Conservation (phyloP, 53 echinoderm and acorn worm genomes). For the Henricia sp. region DNA sequence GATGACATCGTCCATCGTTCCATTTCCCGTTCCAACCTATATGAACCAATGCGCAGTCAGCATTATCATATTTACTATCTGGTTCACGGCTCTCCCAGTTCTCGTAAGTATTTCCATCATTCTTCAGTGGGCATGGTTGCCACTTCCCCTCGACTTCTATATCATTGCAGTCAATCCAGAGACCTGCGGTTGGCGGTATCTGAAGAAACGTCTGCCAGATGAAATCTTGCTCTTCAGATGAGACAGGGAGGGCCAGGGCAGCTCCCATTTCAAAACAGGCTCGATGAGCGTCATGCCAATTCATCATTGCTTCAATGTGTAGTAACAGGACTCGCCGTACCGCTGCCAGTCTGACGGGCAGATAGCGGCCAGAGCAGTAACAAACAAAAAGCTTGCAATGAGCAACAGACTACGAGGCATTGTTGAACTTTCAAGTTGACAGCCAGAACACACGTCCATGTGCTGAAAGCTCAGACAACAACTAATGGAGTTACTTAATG, state of each 20-base stretch:
- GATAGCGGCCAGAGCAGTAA: background rate
- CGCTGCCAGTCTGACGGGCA: background rate
- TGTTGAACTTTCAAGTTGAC: too few species aligned
- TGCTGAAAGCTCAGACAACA: too few species aligned
- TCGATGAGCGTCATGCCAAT: background rate
- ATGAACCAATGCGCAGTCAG: background rate
- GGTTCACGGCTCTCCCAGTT: background rate
- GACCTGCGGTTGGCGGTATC: background rate
- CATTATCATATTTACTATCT: background rate
- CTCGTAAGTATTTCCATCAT: background rate
- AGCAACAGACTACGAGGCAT: background rate
- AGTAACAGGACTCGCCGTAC: constrained; percentile 11
- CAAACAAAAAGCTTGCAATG: background rate
- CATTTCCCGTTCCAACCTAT: background rate
- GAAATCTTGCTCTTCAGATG: background rate
- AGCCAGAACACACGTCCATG: too few species aligned
- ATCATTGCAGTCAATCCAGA: constrained; percentile 33
- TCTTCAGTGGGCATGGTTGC: background rate
- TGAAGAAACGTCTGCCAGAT: background rate
- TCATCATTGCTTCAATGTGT: background rate
- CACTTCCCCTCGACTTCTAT: constrained; percentile 1
- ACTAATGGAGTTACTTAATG: background rate
- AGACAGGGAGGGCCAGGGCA: background rate
- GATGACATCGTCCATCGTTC: background rate
- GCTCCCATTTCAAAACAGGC: background rate